phyloP scores from a whole-genome alignment of 2,888 invertebrate species.

The Sarcophaga carnaria region DNA sequence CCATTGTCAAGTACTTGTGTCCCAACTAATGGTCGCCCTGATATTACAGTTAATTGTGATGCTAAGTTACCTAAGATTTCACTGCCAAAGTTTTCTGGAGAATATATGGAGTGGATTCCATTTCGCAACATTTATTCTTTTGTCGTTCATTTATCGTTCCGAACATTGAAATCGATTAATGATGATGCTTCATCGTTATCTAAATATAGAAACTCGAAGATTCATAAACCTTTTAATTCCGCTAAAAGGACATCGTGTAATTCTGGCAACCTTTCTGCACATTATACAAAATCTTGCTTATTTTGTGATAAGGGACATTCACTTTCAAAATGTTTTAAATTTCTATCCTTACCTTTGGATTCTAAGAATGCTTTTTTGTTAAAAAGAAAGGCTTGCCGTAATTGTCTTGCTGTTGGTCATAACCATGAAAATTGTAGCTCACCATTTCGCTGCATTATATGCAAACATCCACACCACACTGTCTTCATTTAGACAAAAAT shows the following conservation, averaged over 20 bases:
- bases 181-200: not conserved
- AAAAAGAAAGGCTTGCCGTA: slow-evolving; percentile 11
- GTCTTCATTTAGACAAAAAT: not conserved
- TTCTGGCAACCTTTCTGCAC: slow-evolving; percentile 4
- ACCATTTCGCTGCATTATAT: slow-evolving; percentile 8
- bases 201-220: not conserved
- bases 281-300: not conserved
- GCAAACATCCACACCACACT: slow-evolving; percentile 28
- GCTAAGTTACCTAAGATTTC: too few species aligned
- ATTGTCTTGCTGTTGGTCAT: not conserved
- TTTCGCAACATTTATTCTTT: too few species aligned
- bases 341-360: not conserved
- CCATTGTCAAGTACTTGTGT: too few species aligned
- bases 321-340: slow-evolving; percentile 9
- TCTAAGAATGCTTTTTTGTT: slow-evolving; percentile 1
- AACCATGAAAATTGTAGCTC: too few species aligned
- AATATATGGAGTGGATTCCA: too few species aligned
- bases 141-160: too few species aligned
- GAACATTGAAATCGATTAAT: not conserved
- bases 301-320: slow-evolving; percentile 15
- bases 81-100: too few species aligned
- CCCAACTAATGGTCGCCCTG: too few species aligned
- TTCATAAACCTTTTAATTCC: too few species aligned
- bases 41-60: too few species aligned
- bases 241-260: not conserved